Evolutionary conservation across 2,113 vertebrate genomes (phyloP).

Genomic region (Blennius ocellaris): DNA sequence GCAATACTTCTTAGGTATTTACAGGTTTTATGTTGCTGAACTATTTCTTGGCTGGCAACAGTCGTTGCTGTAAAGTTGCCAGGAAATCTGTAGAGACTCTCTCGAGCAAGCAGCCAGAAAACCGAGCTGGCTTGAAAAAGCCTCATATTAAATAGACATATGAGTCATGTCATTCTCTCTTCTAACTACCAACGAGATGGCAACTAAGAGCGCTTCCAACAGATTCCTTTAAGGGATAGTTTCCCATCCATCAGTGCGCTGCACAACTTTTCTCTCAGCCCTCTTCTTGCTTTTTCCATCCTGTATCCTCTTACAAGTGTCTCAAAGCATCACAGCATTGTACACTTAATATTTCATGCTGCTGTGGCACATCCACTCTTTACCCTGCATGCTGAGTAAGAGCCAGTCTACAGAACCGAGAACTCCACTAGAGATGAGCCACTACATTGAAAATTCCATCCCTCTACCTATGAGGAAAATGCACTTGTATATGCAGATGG

Average conservation of each 20-base stretch:
- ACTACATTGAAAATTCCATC: neutral
- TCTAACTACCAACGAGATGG: neutral
- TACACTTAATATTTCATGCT: constrained; percentile 32
- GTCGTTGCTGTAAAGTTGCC: neutral
- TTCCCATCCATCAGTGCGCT: neutral
- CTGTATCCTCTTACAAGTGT: constrained; percentile 5
- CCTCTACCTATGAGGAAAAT: neutral
- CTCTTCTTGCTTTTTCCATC: neutral
- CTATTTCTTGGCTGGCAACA: constrained; percentile 2
- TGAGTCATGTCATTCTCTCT: neutral
- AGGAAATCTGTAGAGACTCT: constrained; percentile 12
- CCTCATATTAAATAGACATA: neutral
- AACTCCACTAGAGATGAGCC: neutral
- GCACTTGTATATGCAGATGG: neutral
- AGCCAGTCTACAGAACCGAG: constrained; percentile 3
- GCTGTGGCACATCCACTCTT: constrained; percentile 1
- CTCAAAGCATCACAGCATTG: constrained; percentile 5
- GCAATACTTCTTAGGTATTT: neutral
- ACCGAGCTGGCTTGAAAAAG: constrained; percentile 2
- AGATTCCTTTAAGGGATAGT: neutral
- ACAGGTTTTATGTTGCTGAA: neutral
- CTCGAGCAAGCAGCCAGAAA: neutral
- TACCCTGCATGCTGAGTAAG: constrained; percentile 5
- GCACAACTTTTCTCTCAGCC: neutral
- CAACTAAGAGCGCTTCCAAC: neutral